Base-by-base conservation (phyloP, 2,113 vertebrate genomes). In the Percina caprodes region DNA sequence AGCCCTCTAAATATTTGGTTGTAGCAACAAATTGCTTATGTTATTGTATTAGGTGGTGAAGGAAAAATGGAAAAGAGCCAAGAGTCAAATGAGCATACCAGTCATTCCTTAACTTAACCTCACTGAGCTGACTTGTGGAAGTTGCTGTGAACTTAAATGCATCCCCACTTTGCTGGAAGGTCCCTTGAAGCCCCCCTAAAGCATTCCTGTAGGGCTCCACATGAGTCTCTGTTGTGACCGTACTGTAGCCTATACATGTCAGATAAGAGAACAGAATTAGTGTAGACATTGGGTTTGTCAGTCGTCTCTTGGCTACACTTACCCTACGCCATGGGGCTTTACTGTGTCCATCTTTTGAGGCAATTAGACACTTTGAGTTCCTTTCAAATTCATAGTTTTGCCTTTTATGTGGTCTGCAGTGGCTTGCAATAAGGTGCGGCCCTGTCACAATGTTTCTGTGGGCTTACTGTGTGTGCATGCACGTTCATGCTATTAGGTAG, bases 31-130 rank as follows among this genome's bases (percentile, higher is more conserved):
- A 26, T n/a, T 1, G 19, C 39, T 74, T 59, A 16, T 58, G 11
- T 16, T 19, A 24, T 52, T 26, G 54, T 26, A 48, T 42, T 33
- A 63, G 74, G 46, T 83, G 74, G 35, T 42, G 71, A 77, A 82
- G 68, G 60, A 54, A 48, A 65, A 68, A 59, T 66, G 65, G 80
- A 67, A 54, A 55, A 48, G 35, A 72, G 59, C 67, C 67, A 75
- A 42, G 61, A 78, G 45, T 86, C 84, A 68, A 80, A 23, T 79
- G 72, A 76, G 73, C 77, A 85, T 86, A 78, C 71, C 89, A 84
- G 69, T 42, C 70, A 82, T 86, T 88, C 69, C 56, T 89, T 16
- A 42, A 19, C 70, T n/a, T 61, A 65, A 72, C 59, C 83, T 75
- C 61, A 2, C 58, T 18, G 72, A 83, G 82, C 39, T 30, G 42